phyloP scores from a whole-genome alignment of 2,888 invertebrate species.

The Schizotus pectinicornis region DNA sequence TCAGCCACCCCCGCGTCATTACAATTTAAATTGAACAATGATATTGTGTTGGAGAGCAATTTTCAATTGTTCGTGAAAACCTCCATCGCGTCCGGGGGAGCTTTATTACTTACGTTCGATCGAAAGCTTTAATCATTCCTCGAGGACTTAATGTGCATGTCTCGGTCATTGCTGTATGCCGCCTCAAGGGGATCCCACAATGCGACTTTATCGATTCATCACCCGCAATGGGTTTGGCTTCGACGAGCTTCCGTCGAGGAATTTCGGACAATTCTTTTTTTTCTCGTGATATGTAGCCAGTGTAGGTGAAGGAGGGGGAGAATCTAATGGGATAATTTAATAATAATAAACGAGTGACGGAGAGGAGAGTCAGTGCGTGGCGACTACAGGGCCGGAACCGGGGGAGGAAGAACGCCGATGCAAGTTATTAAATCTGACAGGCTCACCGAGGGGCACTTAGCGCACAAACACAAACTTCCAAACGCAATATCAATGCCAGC shows the following conservation, averaged over 20 bases:
- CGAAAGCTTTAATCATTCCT: slow-evolving; percentile 29
- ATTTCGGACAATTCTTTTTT: no score
- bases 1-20: slow-evolving; percentile 9
- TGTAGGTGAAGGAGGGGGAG: neutral
- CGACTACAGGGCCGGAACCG: slow-evolving; percentile 21
- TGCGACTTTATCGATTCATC: slow-evolving; percentile 24
- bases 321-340: slow-evolving; percentile 37
- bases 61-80: slow-evolving; percentile 33
- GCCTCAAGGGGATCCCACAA: slow-evolving; percentile 10
- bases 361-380: slow-evolving; percentile 5
- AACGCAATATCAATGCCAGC: neutral
- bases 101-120: slow-evolving; percentile 24
- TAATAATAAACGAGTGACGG: slow-evolving; percentile 33
- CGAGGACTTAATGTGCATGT: slow-evolving; percentile 31
- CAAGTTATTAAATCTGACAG: slow-evolving; percentile 25
- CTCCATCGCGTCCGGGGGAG: slow-evolving; percentile 12
- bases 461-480: slow-evolving; percentile 10
- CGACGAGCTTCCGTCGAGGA: no score
- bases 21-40: slow-evolving; percentile 32
- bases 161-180: slow-evolving; percentile 23
- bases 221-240: neutral
- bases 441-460: slow-evolving; percentile 26
- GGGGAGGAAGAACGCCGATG: slow-evolving; percentile 12
- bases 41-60: slow-evolving; percentile 33
- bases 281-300: no score